Base-by-base conservation (phyloP, 2,888 invertebrate species). In the Leptinotarsa peninsularis region DNA sequence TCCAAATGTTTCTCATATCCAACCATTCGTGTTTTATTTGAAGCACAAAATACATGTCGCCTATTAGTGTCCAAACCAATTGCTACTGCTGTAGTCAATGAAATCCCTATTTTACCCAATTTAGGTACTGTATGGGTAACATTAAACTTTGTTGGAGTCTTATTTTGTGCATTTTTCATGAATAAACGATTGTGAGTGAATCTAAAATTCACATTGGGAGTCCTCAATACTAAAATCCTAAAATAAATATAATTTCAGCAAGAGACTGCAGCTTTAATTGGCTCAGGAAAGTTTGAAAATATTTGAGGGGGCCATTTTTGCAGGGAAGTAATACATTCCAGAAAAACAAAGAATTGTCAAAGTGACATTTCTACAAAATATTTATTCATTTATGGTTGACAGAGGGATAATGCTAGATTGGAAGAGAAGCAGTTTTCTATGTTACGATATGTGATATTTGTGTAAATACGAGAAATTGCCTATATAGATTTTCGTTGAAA, bases 1-100 rank as follows among this genome's bases (percentile, higher is more conserved):
- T 90, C 90, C 49, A 87, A 76, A 49, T 68, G 71, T 71, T 80
- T 80, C 73, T 77, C 80, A 78, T 85, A 88, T n/a, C 87, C 87
- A 13, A 80, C 83, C 79, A 88, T 78, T 78, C 89, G 83, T 13
- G 86, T 84, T 72, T 83, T 82, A 10, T 81, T 77, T n/a, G 83
- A 80, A 73, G 86, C 82, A 77, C 88, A 88, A 49, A 84, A 33
- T 5, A 15, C 63, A 14, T 17, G 5, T 27, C 10, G 15, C 18
- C 33, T 4, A 63, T 33, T 63, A 33, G 17, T 63, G 15, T 4
- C 33, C 23, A 63, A 4, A 33, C 33, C 17, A 63, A 63, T 14
- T 4, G 33, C 33, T 33, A 63, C 63, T 33, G 63, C 63, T 63
- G 63, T 63, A 14, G 63, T 33, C 33, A 63, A 63, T 27, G 63